Evolutionary conservation across 2,113 vertebrate genomes (phyloP), one percentile per base, ranked within the genome.

Genomic region (Riparia riparia): DNA sequence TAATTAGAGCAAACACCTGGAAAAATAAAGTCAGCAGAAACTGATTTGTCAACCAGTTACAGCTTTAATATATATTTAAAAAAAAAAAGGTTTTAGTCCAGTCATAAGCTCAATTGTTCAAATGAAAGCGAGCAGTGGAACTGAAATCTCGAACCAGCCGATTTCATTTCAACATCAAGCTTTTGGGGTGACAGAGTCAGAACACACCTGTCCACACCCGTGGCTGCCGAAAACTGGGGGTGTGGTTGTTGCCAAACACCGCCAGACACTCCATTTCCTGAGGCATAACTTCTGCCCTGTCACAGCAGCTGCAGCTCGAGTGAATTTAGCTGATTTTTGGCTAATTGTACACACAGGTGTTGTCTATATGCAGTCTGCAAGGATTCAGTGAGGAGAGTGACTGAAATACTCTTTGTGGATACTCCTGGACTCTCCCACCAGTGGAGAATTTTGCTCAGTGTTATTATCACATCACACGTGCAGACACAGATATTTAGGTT

Each of bases 21-120:
- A 91, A 92, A 82, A 92, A 93, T 1, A 28, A 54, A 96, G 69
- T 14, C 69, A 68, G 44, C 41, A 76, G 72, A 71, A 79, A 58
- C 66, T 9, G 39, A 79, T 81, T 39, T 74, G 45, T 92, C 92
- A 90, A 93, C 72, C 92, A 95, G 61, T 80, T 95, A 89, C 89
- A 78, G 56, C 44, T 95, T 95, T 92, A 92, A 95, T 95, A 90
- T 10, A 83, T 37, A 37, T 37, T 37, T 37, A 37, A 37, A 37
- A 37, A 37, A 37, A 37, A 37, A 96, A 96, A 96, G 82, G 4
- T 37, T 87, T 83, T 63, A 71, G 56, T 96, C 79, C 95, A 92
- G 92, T 93, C 68, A 41, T 80, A 65, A 94, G 74, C 79, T 92
- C 78, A 79, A 57, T 26, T 82, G 71, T 51, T 93, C 66, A 63